Conservation (phyloP, 2,797 vertebrate species). For the Halcyon leucocephala region DNA sequence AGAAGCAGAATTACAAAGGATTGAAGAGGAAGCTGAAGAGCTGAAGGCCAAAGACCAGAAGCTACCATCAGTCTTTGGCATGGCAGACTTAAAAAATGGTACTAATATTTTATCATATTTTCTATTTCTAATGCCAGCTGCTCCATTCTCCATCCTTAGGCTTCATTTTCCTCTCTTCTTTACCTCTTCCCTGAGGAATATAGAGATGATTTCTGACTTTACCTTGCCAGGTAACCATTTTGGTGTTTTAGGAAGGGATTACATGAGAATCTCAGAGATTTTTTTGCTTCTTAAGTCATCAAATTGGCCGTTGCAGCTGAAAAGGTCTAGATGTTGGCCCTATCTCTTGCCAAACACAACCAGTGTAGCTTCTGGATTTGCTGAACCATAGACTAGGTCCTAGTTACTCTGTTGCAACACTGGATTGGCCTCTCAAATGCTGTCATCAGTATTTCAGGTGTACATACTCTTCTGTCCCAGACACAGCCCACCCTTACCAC, state of each 20-base stretch:
- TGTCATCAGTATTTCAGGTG: not conserved
- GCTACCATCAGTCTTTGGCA: slow-evolving; percentile 13
- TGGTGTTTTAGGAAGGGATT: not conserved
- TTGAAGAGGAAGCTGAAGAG: not conserved
- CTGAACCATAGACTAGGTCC: not conserved
- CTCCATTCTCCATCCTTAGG: not conserved
- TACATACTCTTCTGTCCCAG: not conserved
- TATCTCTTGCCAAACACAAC: not conserved
- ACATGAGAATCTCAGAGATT: not conserved
- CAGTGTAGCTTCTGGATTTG: not conserved
- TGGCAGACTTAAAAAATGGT: slow-evolving; percentile 71
- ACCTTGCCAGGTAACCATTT: not conserved
- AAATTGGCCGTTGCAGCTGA: not conserved
- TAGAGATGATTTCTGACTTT: not conserved
- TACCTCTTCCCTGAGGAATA: not conserved
- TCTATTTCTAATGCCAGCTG: not conserved
- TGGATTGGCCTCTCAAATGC: not conserved
- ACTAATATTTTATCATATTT: not conserved
- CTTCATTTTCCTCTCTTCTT: not conserved
- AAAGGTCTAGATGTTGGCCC: not conserved
- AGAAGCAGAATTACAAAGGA: not conserved
- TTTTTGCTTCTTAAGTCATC: not conserved
- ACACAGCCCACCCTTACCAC: not conserved
- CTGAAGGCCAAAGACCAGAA: not conserved
- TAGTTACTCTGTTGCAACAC: not conserved